These are phyloP conservation scores for Hoplodrina blanda DNA, from an alignment of 2,888 invertebrate genomes.

Conservation along the genomic window DNA sequence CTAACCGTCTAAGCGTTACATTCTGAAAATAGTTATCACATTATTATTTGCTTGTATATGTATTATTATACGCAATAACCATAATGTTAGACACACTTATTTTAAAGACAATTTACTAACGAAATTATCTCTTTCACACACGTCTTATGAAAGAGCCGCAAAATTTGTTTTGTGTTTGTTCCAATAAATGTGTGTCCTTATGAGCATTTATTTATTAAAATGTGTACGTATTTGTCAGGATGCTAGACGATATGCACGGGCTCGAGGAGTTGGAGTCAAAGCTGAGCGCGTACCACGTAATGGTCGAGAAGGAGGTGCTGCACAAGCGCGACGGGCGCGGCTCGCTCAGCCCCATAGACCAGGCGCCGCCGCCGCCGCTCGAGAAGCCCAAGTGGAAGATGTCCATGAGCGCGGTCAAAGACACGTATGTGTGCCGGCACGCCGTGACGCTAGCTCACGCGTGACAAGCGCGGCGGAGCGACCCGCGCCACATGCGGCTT, in stretches of 20 bases:
- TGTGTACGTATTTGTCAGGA: slow-evolving; percentile 78
- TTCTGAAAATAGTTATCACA: slow-evolving; percentile 26
- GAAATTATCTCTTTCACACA: slow-evolving; percentile 15
- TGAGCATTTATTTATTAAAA: slow-evolving; percentile 57
- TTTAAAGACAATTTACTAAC: slow-evolving; percentile 34
- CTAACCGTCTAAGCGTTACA: slow-evolving; percentile 14
- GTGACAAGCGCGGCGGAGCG: not conserved
- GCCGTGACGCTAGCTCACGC: slow-evolving; percentile 31
- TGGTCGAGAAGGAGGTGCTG: slow-evolving; percentile 92
- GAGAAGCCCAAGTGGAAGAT: slow-evolving; percentile 93
- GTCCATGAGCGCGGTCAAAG: slow-evolving; percentile 92
- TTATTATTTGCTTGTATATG: slow-evolving; percentile 45
- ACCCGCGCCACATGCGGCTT: not conserved
- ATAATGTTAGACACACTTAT: slow-evolving; percentile 35
- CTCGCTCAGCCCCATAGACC: slow-evolving; percentile 84
- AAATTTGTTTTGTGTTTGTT: slow-evolving; percentile 35
- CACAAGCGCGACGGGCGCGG: slow-evolving; percentile 85
- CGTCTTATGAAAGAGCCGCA: slow-evolving; percentile 24
- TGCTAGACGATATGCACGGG: slow-evolving; percentile 93
- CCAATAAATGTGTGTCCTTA: slow-evolving; percentile 30
- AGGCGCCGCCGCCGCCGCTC: slow-evolving; percentile 87
- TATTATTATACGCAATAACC: slow-evolving; percentile 39
- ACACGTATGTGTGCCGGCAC: slow-evolving; percentile 78
- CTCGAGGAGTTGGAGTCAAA: slow-evolving; percentile 94
- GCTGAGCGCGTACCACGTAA: slow-evolving; percentile 94